These are phyloP conservation scores for Notoglanidium macrostoma DNA, from an alignment of 2,797 vertebrate genomes.

Conservation along the genomic window DNA sequence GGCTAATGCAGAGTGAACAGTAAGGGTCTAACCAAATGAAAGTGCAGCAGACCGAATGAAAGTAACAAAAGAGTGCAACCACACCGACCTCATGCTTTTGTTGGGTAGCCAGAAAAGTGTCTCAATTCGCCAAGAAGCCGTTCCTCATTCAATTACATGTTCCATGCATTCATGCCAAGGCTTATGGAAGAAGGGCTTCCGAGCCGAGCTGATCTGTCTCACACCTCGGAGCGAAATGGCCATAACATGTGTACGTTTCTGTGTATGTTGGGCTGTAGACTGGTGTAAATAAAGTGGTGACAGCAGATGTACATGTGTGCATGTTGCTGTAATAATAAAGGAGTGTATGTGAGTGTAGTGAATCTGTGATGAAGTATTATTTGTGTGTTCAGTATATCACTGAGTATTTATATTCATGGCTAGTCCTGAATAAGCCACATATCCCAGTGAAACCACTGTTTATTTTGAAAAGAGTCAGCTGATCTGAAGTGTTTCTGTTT, in stretches of 20 bases:
- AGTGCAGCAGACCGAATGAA: constrained; percentile 60
- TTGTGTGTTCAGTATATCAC: constrained; percentile 17
- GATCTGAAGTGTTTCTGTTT: constrained; percentile 30
- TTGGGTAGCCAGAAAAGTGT: constrained; percentile 72
- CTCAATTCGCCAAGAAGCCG: constrained; percentile 64
- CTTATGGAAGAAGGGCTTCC: constrained; percentile 65
- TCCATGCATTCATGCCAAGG: constrained; percentile 73
- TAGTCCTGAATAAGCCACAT: neutral
- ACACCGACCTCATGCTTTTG: constrained; percentile 63
- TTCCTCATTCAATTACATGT: constrained; percentile 77
- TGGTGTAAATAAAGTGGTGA: constrained; percentile 27
- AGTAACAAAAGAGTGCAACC: constrained; percentile 57
- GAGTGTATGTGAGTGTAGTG: constrained; percentile 26
- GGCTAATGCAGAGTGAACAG: constrained; percentile 54
- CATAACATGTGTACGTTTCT: constrained; percentile 18
- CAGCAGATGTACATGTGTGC: constrained; percentile 47
- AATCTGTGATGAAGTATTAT: constrained; percentile 11
- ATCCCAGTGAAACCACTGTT: neutral
- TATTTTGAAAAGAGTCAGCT: constrained; percentile 29
- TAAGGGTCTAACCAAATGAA: constrained; percentile 66
- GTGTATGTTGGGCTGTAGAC: constrained; percentile 22
- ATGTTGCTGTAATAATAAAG: constrained; percentile 13
- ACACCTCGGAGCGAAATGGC: constrained; percentile 62
- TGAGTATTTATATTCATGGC: constrained; percentile 45
- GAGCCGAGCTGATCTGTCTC: constrained; percentile 68